Percentiles rank a stretch among this genome's conserved stretches.
Conservation (phyloP, 2,797 vertebrate genomes). For the Agapornis canus region DNA sequence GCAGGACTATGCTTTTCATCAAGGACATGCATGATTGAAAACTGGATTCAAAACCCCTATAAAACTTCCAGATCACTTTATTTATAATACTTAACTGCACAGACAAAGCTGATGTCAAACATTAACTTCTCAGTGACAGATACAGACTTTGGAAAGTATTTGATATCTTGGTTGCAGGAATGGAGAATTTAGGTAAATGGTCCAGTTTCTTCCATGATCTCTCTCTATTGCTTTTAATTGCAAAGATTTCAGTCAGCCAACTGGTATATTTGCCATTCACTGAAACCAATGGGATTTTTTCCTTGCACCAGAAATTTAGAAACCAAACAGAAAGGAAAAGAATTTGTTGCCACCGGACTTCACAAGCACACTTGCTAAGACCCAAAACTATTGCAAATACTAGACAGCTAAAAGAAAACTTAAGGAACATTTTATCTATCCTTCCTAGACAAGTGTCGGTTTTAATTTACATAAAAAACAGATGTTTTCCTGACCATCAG, state of each 20-base stretch:
- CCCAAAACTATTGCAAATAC: not conserved
- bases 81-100: not conserved
- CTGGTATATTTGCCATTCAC: not conserved
- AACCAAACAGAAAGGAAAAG: not conserved
- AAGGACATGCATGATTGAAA: not conserved
- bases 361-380: not conserved
- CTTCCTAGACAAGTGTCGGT: not conserved
- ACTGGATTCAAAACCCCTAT: not conserved
- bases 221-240: not conserved
- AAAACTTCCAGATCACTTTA: not conserved
- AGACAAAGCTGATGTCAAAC: not conserved
- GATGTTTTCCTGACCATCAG: not conserved
- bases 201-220: not conserved
- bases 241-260: not conserved
- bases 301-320: not conserved
- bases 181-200: not conserved
- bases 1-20: not conserved
- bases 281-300: not conserved
- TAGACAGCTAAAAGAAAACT: not conserved
- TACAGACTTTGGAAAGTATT: not conserved
- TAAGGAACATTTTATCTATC: not conserved
- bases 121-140: not conserved
- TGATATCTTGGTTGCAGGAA: not conserved
- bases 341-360: not conserved
- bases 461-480: not conserved